Conservation (phyloP, 2,888 invertebrate genomes). For the Diadromus collaris region DNA sequence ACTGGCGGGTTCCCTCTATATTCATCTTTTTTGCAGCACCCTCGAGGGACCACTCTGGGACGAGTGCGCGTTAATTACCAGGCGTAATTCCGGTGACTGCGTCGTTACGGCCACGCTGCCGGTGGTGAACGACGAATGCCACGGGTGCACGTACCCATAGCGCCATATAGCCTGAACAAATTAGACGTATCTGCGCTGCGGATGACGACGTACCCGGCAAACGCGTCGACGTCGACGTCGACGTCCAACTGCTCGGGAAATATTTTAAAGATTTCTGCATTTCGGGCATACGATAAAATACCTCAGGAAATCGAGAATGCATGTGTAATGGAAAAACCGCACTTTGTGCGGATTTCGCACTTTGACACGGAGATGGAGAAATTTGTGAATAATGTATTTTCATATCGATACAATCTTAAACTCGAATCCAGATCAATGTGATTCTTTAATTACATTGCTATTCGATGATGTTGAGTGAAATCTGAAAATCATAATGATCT, state of each 20-base stretch:
- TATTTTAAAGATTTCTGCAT: slow-evolving; percentile 15
- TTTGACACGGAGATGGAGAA: no score
- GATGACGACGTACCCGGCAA: slow-evolving; percentile 1
- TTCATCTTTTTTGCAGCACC: slow-evolving; percentile 40
- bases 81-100: slow-evolving; percentile 52
- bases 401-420: no score
- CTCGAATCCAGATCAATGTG: no score
- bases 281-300: not conserved
- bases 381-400: no score
- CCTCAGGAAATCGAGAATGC: not conserved
- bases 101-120: slow-evolving; percentile 41
- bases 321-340: not conserved
- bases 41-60: slow-evolving; percentile 32
- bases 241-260: slow-evolving; percentile 17
- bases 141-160: slow-evolving; percentile 29
- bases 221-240: slow-evolving; percentile 14
- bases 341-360: not conserved
- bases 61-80: slow-evolving; percentile 53
- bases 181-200: slow-evolving; percentile 16
- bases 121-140: slow-evolving; percentile 34
- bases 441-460: not conserved
- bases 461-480: no score
- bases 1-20: slow-evolving; percentile 42
- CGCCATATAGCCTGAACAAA: slow-evolving; percentile 10
- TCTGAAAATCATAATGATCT: no score